These are phyloP conservation scores for Microdon myrmicae DNA, from an alignment of 2,888 invertebrate genomes.

Conservation along the genomic window DNA sequence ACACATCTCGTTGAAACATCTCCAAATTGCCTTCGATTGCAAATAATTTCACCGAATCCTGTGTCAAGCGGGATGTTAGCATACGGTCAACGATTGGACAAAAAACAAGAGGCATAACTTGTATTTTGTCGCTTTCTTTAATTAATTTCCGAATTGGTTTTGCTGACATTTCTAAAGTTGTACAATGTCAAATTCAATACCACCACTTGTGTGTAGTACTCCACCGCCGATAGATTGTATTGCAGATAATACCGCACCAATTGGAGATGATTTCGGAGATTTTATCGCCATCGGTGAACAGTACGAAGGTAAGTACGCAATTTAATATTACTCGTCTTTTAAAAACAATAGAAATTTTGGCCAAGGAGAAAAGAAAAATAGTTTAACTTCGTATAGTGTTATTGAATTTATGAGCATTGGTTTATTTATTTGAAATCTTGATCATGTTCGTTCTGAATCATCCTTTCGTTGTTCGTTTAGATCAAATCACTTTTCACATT, in stretches of 20 bases:
- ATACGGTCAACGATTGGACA: constrained; percentile 3
- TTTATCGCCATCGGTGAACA: constrained; percentile 56
- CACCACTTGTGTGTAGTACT: constrained; percentile 70
- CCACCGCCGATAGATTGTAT: constrained; percentile 70
- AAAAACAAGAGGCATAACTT: constrained; percentile 1
- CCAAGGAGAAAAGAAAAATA: constrained; percentile 1
- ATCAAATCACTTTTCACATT: too few relatives aligned
- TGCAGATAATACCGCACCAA: constrained; percentile 59
- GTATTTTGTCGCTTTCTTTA: constrained; percentile 8
- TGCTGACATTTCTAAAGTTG: background rate
- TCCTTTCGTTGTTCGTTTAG: too few relatives aligned
- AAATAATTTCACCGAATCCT: too few relatives aligned
- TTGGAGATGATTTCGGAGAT: constrained; percentile 64
- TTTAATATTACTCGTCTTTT: background rate
- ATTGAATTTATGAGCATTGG: too few relatives aligned
- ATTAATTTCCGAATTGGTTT: too few relatives aligned
- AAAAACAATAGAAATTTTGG: background rate
- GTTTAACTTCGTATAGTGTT: too few relatives aligned
- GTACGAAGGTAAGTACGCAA: constrained; percentile 45
- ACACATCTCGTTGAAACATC: too few relatives aligned
- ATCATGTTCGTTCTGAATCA: too few relatives aligned
- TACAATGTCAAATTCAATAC: constrained; percentile 66
- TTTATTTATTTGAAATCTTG: too few relatives aligned
- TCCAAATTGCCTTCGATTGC: too few relatives aligned
- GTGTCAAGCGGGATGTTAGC: constrained; percentile 19